phyloP scores from a whole-genome alignment of 2,888 invertebrate species.

The Orthonevra nobilis region DNA sequence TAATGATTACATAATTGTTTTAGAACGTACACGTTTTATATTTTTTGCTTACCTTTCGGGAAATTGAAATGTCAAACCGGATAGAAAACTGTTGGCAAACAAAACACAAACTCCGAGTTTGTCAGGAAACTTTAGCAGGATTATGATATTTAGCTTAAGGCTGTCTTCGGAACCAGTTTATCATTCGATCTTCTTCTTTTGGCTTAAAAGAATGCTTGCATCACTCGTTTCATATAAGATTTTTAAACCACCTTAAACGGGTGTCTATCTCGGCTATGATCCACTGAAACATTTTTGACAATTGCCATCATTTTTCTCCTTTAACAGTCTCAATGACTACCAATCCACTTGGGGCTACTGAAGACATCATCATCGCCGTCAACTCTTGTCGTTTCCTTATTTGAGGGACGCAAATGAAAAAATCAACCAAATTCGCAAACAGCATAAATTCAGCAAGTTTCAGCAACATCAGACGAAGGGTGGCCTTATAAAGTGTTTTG shows the following conservation, averaged over 20 bases:
- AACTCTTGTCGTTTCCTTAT: slow-evolving; percentile 40
- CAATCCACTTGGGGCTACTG: slow-evolving; percentile 26
- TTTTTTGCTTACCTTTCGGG: slow-evolving; percentile 3
- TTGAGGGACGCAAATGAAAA: slow-evolving; percentile 18
- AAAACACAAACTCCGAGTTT: too few species aligned
- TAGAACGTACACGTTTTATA: slow-evolving; percentile 65
- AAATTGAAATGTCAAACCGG: slow-evolving; percentile 61
- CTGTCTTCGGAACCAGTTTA: too few species aligned
- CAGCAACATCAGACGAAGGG: slow-evolving; percentile 42
- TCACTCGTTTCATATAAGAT: too few species aligned
- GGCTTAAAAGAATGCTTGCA: too few species aligned
- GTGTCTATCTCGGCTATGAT: too few species aligned
- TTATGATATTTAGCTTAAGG: too few species aligned
- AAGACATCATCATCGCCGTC: slow-evolving; percentile 40
- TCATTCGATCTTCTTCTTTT: too few species aligned
- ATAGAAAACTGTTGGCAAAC: too few species aligned
- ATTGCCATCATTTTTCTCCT: too few species aligned
- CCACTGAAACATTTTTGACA: too few species aligned
- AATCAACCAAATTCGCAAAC: slow-evolving; percentile 33
- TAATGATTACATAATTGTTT: slow-evolving; percentile 76
- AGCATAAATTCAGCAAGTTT: slow-evolving; percentile 24
- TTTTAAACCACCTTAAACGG: too few species aligned
- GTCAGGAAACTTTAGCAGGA: too few species aligned
- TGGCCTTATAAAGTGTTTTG: slow-evolving; percentile 28
- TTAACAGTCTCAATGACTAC: slow-evolving; percentile 2